phyloP scores from a whole-genome alignment of 1,140 invertebrate species.

The Drosophila nebulosa region DNA sequence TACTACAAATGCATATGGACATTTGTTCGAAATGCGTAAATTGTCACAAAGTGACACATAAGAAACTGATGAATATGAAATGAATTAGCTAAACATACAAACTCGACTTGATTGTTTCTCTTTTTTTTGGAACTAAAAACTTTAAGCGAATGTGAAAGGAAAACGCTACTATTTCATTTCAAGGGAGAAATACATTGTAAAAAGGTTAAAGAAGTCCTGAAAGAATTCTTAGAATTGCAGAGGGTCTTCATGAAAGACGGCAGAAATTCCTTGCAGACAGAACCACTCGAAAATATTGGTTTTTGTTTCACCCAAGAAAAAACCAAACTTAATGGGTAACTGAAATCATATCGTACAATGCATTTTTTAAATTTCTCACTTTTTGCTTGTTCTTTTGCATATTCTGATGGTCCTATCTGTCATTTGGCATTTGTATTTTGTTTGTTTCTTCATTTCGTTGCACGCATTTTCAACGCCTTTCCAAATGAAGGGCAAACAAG shows the following conservation, averaged over 20 bases:
- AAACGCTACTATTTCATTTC: no score
- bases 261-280: no score
- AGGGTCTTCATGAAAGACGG: no score
- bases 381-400: conserved; percentile 15
- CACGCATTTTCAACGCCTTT: conserved; percentile 49
- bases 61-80: neutral
- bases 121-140: neutral
- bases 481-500: neutral
- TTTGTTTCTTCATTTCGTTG: conserved; percentile 44
- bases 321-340: neutral
- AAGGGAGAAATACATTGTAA: neutral
- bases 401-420: conserved; percentile 34
- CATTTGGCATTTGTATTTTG: conserved; percentile 51
- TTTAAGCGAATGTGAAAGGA: no score
- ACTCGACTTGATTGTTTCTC: neutral
- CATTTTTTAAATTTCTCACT: neutral
- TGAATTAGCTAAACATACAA: neutral
- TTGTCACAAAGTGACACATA: neutral
- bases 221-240: no score
- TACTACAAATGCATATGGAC: neutral
- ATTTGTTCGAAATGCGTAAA: neutral
- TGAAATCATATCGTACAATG: neutral
- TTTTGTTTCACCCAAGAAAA: neutral
- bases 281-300: no score
- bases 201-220: no score